Evolutionary conservation across 2,797 vertebrate species (phyloP).

Genomic region (Pseudocheirus occidentalis): DNA sequence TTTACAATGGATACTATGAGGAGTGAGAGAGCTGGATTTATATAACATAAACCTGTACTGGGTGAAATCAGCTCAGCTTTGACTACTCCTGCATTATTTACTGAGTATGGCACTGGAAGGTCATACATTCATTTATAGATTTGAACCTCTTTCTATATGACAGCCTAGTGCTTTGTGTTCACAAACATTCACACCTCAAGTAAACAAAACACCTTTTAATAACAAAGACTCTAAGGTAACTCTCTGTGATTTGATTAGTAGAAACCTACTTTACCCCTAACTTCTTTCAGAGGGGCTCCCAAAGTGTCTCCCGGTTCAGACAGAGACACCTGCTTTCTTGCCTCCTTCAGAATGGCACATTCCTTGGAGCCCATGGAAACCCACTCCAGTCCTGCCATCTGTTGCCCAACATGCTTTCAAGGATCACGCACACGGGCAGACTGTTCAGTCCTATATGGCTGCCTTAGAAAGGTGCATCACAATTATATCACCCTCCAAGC

Average conservation of each 20-base stretch:
- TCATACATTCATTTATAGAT: neutral
- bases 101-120: neutral
- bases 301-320: neutral
- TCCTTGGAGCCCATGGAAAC: neutral
- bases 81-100: neutral
- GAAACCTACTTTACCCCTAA: neutral
- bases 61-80: neutral
- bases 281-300: neutral
- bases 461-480: neutral
- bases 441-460: neutral
- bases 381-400: neutral
- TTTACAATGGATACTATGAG: neutral
- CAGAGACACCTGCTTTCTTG: neutral
- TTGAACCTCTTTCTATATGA: neutral
- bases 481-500: neutral
- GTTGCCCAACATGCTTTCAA: neutral
- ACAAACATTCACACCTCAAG: neutral
- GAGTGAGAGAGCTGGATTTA: neutral
- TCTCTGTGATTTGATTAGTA: neutral
- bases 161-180: neutral
- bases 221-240: neutral
- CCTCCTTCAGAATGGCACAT: neutral
- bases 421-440: neutral
- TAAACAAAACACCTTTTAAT: neutral
- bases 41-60: neutral